These are phyloP conservation scores for Poecilia wingei DNA, from an alignment of 2,797 vertebrate species.

Conservation along the genomic window DNA sequence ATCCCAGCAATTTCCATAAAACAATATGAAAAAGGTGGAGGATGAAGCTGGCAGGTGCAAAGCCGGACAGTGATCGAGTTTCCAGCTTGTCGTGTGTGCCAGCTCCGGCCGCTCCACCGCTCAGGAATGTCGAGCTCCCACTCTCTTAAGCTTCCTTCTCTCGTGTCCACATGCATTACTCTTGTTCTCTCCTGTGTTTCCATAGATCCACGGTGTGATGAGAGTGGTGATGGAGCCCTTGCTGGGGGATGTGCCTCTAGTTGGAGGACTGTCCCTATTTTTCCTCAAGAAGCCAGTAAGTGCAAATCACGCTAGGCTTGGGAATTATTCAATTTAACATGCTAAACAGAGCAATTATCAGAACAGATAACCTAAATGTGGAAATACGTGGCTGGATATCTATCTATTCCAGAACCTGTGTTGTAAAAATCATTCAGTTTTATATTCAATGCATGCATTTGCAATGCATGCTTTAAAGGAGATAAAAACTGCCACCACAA, in stretches of 20 bases:
- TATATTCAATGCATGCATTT: not conserved
- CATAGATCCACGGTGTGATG: conserved; percentile 93
- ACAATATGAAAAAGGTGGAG: conserved; percentile 49
- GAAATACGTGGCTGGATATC: conserved; percentile 7
- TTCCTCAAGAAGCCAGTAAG: conserved; percentile 98
- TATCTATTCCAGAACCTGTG: conserved; percentile 1
- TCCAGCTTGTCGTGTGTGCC: conserved; percentile 47
- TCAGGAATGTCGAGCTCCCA: conserved; percentile 52
- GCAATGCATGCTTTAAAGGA: not conserved
- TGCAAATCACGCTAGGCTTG: conserved; percentile 28
- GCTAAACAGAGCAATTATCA: not conserved
- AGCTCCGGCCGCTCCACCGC: conserved; percentile 15
- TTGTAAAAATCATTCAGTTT: not conserved
- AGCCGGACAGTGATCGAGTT: conserved; percentile 50
- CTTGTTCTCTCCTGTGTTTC: conserved; percentile 57
- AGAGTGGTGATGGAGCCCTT: conserved; percentile 95
- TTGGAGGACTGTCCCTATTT: conserved; percentile 94
- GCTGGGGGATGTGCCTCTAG: conserved; percentile 92
- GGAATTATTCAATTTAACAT: not conserved
- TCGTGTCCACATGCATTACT: conserved; percentile 23
- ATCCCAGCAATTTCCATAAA: conserved; percentile 55
- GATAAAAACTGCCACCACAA: not conserved
- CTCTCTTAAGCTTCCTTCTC: conserved; percentile 19
- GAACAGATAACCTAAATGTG: not conserved
- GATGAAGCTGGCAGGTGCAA: conserved; percentile 46